These are phyloP conservation scores for Netelia virgata DNA, from an alignment of 2,888 invertebrate species.

Conservation along the genomic window DNA sequence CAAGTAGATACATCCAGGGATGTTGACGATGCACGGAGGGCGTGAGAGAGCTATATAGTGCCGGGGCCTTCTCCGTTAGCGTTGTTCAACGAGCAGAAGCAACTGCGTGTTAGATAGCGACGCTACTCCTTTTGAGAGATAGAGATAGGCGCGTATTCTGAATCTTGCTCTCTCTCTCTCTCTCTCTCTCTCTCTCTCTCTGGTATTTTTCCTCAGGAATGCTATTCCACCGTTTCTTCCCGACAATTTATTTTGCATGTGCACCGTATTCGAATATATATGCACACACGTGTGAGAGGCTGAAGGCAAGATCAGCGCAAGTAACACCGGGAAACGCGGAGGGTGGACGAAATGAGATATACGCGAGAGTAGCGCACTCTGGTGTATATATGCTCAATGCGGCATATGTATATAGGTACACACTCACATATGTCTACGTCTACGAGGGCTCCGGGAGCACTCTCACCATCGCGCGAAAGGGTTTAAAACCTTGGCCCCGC, in stretches of 20 bases:
- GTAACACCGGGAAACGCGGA: slow-evolving; percentile 33
- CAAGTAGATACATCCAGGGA: slow-evolving; percentile 54
- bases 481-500: slow-evolving; percentile 56
- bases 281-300: slow-evolving; percentile 3
- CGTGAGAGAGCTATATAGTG: slow-evolving; percentile 20
- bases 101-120: slow-evolving; percentile 46
- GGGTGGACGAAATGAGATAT: slow-evolving; percentile 46
- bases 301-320: slow-evolving; percentile 60
- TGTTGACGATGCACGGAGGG: slow-evolving; percentile 28
- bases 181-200: slow-evolving; percentile 12
- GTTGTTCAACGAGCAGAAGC: slow-evolving; percentile 56
- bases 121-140: slow-evolving; percentile 48
- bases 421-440: neutral
- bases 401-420: neutral
- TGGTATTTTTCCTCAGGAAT: slow-evolving; percentile 52
- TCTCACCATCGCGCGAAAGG: slow-evolving; percentile 39
- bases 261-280: slow-evolving; percentile 66
- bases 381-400: neutral
- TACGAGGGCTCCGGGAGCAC: slow-evolving; percentile 43
- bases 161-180: slow-evolving; percentile 41
- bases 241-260: slow-evolving; percentile 75
- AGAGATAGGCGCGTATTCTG: slow-evolving; percentile 56
- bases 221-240: slow-evolving; percentile 62
- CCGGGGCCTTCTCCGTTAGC: slow-evolving; percentile 37
- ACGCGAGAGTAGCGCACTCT: slow-evolving; percentile 19